A percentile compares a stretch with the other conserved stretches of the same genome.
Conservation (phyloP, 1,140 invertebrate genomes). For the Pogonognathellus flavescens region DNA sequence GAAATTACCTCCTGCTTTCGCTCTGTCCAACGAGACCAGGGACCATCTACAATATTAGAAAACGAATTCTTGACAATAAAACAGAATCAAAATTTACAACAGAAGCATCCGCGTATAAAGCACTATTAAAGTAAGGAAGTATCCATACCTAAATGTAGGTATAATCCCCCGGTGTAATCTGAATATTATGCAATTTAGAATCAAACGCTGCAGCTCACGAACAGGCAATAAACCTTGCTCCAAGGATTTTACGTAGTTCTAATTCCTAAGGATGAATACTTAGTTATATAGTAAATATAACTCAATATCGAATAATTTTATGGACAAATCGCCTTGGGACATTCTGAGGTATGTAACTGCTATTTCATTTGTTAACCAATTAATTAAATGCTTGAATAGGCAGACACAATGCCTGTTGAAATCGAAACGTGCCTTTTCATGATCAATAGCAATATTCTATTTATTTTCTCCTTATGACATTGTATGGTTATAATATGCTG, state of each 20-base stretch:
- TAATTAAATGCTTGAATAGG: slow-evolving; percentile 7
- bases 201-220: slow-evolving; percentile 33
- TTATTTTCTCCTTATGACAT: too few relatives aligned
- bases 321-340: not conserved
- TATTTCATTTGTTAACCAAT: slow-evolving; percentile 35
- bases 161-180: not conserved
- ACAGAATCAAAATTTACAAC: too few relatives aligned
- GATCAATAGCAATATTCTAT: too few relatives aligned
- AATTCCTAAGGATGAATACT: slow-evolving; percentile 19
- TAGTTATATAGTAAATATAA: not conserved
- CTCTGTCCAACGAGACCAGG: not conserved
- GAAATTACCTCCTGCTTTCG: slow-evolving; percentile 4
- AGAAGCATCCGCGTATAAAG: too few relatives aligned
- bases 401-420: not conserved
- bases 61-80: too few relatives aligned
- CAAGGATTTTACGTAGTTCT: slow-evolving; percentile 23
- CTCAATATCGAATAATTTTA: slow-evolving; percentile 12
- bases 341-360: not conserved
- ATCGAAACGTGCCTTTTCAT: not conserved
- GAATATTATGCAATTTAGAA: slow-evolving; percentile 45
- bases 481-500: too few relatives aligned
- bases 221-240: slow-evolving; percentile 32
- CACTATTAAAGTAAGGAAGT: not conserved
- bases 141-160: not conserved
- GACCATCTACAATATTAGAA: not conserved